Percentiles rank a stretch among this genome's conserved stretches.
Evolutionary conservation across 2,888 invertebrate genomes (phyloP).

Genomic region (Gastracanthus pulcherrimus): DNA sequence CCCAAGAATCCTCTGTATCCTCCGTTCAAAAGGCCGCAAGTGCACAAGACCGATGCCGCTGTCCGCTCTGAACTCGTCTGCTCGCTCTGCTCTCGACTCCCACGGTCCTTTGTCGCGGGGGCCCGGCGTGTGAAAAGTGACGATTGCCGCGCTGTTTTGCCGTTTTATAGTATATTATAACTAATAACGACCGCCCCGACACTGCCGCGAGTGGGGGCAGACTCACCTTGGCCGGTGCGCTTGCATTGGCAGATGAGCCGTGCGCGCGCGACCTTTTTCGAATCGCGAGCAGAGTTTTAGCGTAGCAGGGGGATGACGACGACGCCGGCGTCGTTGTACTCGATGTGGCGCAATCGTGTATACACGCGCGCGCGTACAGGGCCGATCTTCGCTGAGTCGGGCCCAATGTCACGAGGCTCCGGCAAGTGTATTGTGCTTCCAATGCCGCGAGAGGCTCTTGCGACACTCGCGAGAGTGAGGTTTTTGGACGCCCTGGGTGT

Average conservation of each 20-base stretch:
- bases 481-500: too few relatives aligned
- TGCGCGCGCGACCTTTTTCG: slow-evolving; percentile 52
- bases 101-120: slow-evolving; percentile 40
- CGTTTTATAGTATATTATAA: slow-evolving; percentile 78
- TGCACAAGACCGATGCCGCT: neutral
- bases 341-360: slow-evolving; percentile 1
- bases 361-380: neutral
- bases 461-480: neutral
- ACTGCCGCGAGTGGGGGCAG: slow-evolving; percentile 63
- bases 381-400: neutral
- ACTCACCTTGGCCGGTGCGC: slow-evolving; percentile 75
- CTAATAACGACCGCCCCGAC: slow-evolving; percentile 69
- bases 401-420: slow-evolving; percentile 17
- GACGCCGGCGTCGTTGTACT: slow-evolving; percentile 6
- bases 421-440: neutral
- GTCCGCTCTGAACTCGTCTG: neutral
- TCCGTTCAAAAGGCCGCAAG: neutral
- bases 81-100: neutral
- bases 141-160: slow-evolving; percentile 71
- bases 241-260: slow-evolving; percentile 77
- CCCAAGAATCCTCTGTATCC: too few relatives aligned
- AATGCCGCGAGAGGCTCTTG: neutral
- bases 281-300: slow-evolving; percentile 37
- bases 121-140: slow-evolving; percentile 70
- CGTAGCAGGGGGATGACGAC: neutral